A percentile compares a stretch with the other conserved stretches of the same genome.
These are phyloP conservation scores for human DNA, from an alignment of 2,113 vertebrate genomes.

Conservation along the genomic window GRCh38 chr4:39344001-39344500, in stretches of 20 bases:
- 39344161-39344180: neutral
- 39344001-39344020: too few species aligned
- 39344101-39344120: neutral
- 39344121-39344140: slow-evolving; percentile 15
- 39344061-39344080: too few species aligned
- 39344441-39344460: neutral
- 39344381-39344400: slow-evolving; percentile 36
- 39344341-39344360: neutral
- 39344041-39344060: too few species aligned
- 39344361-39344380: slow-evolving; percentile 36
- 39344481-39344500: neutral
- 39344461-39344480: neutral
- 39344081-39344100: too few species aligned
- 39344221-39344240: neutral
- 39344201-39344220: neutral
- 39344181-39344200: neutral
- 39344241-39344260: neutral
- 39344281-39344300: slow-evolving; percentile 6
- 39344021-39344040: too few species aligned
- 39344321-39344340: slow-evolving; percentile 43
- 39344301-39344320: neutral
- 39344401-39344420: slow-evolving; percentile 27
- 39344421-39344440: slow-evolving; percentile 12
- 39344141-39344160: neutral
- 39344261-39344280: neutral